These are phyloP conservation scores for Clusia tigrina DNA, from an alignment of 2,888 invertebrate genomes.

Conservation along the genomic window DNA sequence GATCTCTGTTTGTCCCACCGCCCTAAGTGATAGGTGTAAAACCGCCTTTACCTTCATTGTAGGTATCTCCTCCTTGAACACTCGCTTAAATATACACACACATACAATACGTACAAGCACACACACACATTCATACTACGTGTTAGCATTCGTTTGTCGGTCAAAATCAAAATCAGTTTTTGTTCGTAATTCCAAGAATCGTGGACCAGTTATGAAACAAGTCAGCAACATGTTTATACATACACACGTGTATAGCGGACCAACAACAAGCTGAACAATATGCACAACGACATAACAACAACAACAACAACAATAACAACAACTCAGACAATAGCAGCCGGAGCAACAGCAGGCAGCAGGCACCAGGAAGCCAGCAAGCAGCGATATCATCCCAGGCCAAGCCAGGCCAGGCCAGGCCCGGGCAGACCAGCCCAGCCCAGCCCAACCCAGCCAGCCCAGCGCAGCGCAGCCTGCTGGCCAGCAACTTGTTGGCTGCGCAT, in stretches of 20 bases:
- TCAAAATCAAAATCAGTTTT: conserved; percentile 59
- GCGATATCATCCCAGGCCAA: too few relatives aligned
- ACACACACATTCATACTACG: too few relatives aligned
- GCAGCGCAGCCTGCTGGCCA: too few relatives aligned
- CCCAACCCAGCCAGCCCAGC: too few relatives aligned
- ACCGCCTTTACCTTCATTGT: too few relatives aligned
- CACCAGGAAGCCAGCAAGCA: too few relatives aligned
- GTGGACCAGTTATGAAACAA: conserved; percentile 63
- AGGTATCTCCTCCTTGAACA: neutral
- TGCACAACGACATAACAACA: conserved; percentile 21
- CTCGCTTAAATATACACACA: neutral
- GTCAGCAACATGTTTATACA: conserved; percentile 49
- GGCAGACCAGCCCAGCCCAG: too few relatives aligned
- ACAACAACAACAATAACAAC: conserved; percentile 15
- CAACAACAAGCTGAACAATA: conserved; percentile 6
- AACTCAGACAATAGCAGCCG: neutral
- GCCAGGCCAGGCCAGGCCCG: too few relatives aligned
- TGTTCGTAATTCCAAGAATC: conserved; percentile 59
- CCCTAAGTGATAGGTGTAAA: too few relatives aligned
- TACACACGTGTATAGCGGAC: too few relatives aligned
- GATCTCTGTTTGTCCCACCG: too few relatives aligned
- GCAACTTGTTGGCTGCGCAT: conserved; percentile 16
- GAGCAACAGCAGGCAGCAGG: too few relatives aligned
- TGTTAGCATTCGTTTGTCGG: conserved; percentile 54
- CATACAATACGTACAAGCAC: neutral